Evolutionary conservation across 2,113 vertebrate species (phyloP).

Genomic region (Tyto alba): DNA sequence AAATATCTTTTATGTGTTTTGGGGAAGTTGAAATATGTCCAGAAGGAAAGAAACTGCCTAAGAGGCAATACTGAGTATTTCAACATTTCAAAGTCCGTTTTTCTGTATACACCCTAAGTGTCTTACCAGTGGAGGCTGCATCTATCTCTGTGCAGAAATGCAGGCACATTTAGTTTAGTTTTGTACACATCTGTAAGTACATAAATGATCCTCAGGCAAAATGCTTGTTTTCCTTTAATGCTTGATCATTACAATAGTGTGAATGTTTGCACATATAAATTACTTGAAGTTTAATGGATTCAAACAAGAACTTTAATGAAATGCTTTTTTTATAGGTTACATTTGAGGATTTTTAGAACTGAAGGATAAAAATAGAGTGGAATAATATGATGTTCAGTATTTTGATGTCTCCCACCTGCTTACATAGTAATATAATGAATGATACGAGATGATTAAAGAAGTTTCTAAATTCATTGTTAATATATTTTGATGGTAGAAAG

Average conservation of each 20-base stretch:
- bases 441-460: background rate
- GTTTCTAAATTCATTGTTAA: background rate
- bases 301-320: background rate
- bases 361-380: background rate
- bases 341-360: background rate
- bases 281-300: background rate
- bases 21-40: background rate
- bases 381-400: background rate
- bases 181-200: background rate
- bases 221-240: background rate
- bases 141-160: background rate
- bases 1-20: background rate
- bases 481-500: background rate
- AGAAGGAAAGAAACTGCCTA: background rate
- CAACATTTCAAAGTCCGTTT: background rate
- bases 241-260: background rate
- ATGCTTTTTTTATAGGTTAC: background rate
- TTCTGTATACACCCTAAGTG: background rate
- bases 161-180: background rate
- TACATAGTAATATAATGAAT: background rate
- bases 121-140: background rate
- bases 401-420: background rate
- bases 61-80: background rate
- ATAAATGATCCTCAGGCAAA: slow-evolving; percentile 26
- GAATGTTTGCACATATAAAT: background rate